phyloP scores from a whole-genome alignment of 1,140 invertebrate genomes.

The Solenopsis invicta region DNA sequence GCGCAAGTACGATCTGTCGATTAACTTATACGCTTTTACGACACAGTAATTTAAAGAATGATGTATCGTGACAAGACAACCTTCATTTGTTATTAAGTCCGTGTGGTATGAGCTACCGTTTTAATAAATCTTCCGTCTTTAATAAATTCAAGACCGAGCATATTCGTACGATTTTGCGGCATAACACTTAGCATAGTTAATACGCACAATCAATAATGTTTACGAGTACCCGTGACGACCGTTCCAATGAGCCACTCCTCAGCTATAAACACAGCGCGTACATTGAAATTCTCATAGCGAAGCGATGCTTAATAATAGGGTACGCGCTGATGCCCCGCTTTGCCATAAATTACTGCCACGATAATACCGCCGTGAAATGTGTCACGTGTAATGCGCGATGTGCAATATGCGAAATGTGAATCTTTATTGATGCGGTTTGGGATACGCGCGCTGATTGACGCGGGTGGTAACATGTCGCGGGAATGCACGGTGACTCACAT shows the following conservation, averaged over 20 bases:
- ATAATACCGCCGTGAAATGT: constrained; percentile 6
- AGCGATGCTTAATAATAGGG: constrained; percentile 40
- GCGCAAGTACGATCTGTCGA: neutral
- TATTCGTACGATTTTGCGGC: constrained; percentile 6
- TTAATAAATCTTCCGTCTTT: neutral
- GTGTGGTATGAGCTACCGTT: neutral
- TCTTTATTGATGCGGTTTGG: constrained; percentile 20
- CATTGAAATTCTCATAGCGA: constrained; percentile 41
- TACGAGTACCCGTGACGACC: constrained; percentile 41
- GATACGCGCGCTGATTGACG: neutral
- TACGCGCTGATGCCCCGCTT: constrained; percentile 22
- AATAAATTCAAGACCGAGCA: neutral
- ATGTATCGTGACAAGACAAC: neutral
- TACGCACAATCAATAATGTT: constrained; percentile 42
- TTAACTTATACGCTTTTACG: neutral
- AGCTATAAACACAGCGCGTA: constrained; percentile 23
- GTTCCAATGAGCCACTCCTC: constrained; percentile 60
- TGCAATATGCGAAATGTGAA: neutral
- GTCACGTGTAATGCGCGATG: neutral
- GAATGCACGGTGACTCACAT: constrained; percentile 14
- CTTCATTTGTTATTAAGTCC: neutral
- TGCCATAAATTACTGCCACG: constrained; percentile 25
- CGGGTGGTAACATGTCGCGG: neutral
- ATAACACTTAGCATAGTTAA: constrained; percentile 22
- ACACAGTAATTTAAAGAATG: neutral